phyloP scores from a whole-genome alignment of 2,888 invertebrate species.

The Abscondita cerata region DNA sequence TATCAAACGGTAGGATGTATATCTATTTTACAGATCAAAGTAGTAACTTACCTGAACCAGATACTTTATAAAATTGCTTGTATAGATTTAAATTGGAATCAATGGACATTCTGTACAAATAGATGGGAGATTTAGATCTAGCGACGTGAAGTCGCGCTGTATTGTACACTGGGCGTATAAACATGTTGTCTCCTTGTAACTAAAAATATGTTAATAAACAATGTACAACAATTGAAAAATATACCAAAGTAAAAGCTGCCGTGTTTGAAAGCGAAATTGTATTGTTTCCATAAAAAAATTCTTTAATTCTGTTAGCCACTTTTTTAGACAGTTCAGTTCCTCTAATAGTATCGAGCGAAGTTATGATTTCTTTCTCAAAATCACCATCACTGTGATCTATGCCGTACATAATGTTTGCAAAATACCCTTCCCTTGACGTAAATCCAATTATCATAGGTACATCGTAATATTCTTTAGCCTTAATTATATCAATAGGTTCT shows the following conservation, averaged over 20 bases:
- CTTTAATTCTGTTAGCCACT: conserved; percentile 35
- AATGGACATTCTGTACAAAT: conserved; percentile 48
- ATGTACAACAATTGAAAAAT: background rate
- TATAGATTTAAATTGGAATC: conserved; percentile 41
- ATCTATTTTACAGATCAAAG: background rate
- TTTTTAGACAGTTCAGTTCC: conserved; percentile 32
- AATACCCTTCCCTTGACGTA: conserved; percentile 43
- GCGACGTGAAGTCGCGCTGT: conserved; percentile 41
- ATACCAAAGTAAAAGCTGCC: conserved; percentile 12
- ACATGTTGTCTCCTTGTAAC: conserved; percentile 51
- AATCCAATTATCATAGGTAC: conserved; percentile 47
- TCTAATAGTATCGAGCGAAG: conserved; percentile 25
- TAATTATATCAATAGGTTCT: conserved; percentile 41
- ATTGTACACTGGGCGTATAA: conserved; percentile 42
- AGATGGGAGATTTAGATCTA: conserved; percentile 45
- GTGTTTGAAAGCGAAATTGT: conserved; percentile 27
- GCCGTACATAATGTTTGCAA: conserved; percentile 27
- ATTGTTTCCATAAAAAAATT: conserved; percentile 37
- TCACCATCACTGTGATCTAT: conserved; percentile 24
- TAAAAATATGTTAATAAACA: conserved; percentile 40
- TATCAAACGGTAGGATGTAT: conserved; percentile 19
- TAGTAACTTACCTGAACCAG: conserved; percentile 41
- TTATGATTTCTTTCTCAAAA: conserved; percentile 39
- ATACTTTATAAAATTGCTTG: conserved; percentile 38
- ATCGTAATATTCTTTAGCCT: conserved; percentile 40